A percentile compares a stretch with the other conserved stretches of the same genome.
These are phyloP conservation scores for Eumaeus atala DNA, from an alignment of 1,140 invertebrate species.

Conservation along the genomic window DNA sequence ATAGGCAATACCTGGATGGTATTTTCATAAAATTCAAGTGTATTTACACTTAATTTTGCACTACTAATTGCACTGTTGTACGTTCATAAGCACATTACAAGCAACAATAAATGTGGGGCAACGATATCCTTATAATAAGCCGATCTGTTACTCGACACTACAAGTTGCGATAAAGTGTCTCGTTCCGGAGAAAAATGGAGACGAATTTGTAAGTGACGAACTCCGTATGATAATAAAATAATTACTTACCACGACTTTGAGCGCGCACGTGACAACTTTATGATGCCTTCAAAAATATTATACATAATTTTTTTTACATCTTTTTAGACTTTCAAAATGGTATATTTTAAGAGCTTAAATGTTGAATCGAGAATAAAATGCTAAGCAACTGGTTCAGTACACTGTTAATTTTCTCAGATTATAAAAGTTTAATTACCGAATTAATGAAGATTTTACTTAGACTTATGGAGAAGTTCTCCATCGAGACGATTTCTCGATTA, in stretches of 20 bases:
- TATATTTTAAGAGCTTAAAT: neutral
- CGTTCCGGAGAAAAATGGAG: conserved; percentile 4
- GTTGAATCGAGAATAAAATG: too few species aligned
- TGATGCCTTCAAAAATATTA: conserved; percentile 1
- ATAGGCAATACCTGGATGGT: too few species aligned
- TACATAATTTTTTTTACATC: conserved; percentile 1
- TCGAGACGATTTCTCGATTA: too few species aligned
- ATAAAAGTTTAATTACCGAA: too few species aligned
- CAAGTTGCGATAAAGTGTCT: conserved; percentile 3
- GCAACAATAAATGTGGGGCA: conserved; percentile 1
- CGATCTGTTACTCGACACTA: conserved; percentile 6
- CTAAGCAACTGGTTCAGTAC: too few species aligned
- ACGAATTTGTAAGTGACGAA: conserved; percentile 9
- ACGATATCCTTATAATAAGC: conserved; percentile 1
- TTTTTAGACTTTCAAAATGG: neutral
- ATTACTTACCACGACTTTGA: conserved; percentile 2
- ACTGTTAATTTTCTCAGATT: too few species aligned
- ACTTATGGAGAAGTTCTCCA: too few species aligned
- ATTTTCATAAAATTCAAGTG: too few species aligned
- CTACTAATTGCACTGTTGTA: too few species aligned
- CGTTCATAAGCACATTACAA: neutral
- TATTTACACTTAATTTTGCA: too few species aligned
- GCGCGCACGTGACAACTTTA: conserved; percentile 4
- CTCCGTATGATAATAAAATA: conserved; percentile 1
- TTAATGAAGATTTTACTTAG: too few species aligned